Evolutionary conservation across 2,113 vertebrate species (phyloP), one percentile per base, ranked within the genome.

Genomic region (cat (Felis catus)): DNA sequence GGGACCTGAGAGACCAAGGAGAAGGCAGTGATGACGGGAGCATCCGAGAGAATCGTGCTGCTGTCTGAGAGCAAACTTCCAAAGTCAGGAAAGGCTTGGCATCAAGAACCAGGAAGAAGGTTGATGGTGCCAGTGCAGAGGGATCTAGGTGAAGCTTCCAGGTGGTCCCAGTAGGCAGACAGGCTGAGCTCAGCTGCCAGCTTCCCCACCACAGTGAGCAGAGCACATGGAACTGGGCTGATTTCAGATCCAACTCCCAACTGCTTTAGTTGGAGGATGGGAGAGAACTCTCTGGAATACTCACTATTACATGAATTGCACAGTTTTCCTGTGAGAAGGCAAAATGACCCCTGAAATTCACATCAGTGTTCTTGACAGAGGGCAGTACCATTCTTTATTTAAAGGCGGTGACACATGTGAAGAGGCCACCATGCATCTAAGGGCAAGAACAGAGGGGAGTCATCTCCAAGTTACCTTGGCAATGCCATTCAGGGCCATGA

Each of bases 331-430:
- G 48, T 89, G 65, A 53, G 71, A 31, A 21, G 96, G 89, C 76
- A 98, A 80, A 81, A 45, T 83, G 19, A 91, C 95, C 63, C 84
- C 95, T 19, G 29, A 53, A 83, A 91, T 92, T 33, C 14, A 71
- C 14, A 12, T 71, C 73, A 66, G 27, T 53, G n/a, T 31, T 61
- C 93, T 45, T 39, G 89, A 97, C 89, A 78, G 39, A 21, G 91
- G 97, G 3, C 29, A 48, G n/a, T 97, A 96, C 21, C 51, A 70
- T 33, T 97, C 91, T 71, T 95, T 86, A 36, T 94, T 96, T 92
- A 68, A 91, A 61, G 89, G 66, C 9, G 3, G 16, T 36, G 55
- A 68, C 23, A 68, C 21, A 31, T 68, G 27, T 86, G 36, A 94
- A 83, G 80, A 96, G 25, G 91, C 63, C 45, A 6, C 11, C 3